A percentile compares a stretch with the other conserved stretches of the same genome.
Evolutionary conservation across 2,888 invertebrate species (phyloP).

Genomic region (Aspidapion aeneum): DNA sequence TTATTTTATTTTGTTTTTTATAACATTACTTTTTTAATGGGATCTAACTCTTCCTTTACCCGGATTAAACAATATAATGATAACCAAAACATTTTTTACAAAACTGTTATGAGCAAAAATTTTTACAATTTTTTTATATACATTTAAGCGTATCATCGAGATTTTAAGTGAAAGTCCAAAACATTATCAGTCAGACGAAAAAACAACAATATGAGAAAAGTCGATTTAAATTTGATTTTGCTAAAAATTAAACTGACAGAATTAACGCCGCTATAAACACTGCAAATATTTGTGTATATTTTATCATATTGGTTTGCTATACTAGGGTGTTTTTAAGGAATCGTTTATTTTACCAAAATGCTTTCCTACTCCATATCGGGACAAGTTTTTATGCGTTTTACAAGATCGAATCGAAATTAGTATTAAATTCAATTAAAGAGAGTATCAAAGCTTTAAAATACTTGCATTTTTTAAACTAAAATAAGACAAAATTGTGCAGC

Average conservation of each 20-base stretch:
- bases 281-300: too few relatives aligned
- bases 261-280: too few relatives aligned
- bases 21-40: neutral
- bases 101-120: constrained; percentile 41
- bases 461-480: too few relatives aligned
- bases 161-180: constrained; percentile 25
- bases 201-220: constrained; percentile 17
- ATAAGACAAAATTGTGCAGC: too few relatives aligned
- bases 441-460: too few relatives aligned
- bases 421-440: too few relatives aligned
- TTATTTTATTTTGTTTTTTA: neutral
- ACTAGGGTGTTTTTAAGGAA: too few relatives aligned
- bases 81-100: constrained; percentile 49
- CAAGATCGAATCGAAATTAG: too few relatives aligned
- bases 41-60: neutral
- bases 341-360: too few relatives aligned
- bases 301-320: too few relatives aligned
- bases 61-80: constrained; percentile 24
- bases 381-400: too few relatives aligned
- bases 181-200: constrained; percentile 37
- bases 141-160: constrained; percentile 14
- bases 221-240: neutral
- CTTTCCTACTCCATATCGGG: too few relatives aligned
- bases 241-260: neutral
- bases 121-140: constrained; percentile 48